These are phyloP conservation scores for Staurois parvus DNA, from an alignment of 2,797 vertebrate species.

Conservation along the genomic window DNA sequence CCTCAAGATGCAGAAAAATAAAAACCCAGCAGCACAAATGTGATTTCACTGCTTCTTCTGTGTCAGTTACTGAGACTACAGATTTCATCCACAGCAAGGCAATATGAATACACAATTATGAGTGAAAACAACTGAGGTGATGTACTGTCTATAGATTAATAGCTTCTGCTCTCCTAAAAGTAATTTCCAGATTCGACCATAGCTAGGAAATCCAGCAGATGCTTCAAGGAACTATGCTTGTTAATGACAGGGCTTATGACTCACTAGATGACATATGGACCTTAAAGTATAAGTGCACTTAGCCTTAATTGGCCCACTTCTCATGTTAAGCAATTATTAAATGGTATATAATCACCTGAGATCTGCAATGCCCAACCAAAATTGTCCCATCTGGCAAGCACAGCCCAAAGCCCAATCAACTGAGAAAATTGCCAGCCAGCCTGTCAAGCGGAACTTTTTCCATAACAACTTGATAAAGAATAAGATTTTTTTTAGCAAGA, in stretches of 20 bases:
- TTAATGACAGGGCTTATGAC: neutral
- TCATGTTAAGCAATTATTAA: too few species aligned
- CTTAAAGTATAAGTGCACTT: too few species aligned
- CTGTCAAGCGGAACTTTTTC: too few species aligned
- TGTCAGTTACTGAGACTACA: constrained; percentile 15
- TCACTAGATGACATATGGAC: neutral
- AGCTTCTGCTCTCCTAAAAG: neutral
- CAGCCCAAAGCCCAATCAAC: too few species aligned
- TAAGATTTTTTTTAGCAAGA: too few species aligned
- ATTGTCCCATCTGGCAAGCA: too few species aligned
- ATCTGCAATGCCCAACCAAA: too few species aligned
- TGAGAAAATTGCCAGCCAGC: too few species aligned
- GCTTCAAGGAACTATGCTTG: neutral
- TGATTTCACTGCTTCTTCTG: constrained; percentile 19
- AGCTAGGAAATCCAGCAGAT: neutral
- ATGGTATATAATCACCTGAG: too few species aligned
- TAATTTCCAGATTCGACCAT: neutral
- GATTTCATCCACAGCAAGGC: constrained; percentile 1
- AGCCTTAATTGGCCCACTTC: too few species aligned
- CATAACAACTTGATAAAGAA: too few species aligned
- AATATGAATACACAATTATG: constrained; percentile 1
- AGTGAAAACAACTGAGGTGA: neutral
- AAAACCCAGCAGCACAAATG: constrained; percentile 27
- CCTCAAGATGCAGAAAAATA: constrained; percentile 25
- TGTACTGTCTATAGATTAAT: neutral